Conservation (phyloP, 2,113 vertebrate genomes). For the Mohoua ochrocephala region DNA sequence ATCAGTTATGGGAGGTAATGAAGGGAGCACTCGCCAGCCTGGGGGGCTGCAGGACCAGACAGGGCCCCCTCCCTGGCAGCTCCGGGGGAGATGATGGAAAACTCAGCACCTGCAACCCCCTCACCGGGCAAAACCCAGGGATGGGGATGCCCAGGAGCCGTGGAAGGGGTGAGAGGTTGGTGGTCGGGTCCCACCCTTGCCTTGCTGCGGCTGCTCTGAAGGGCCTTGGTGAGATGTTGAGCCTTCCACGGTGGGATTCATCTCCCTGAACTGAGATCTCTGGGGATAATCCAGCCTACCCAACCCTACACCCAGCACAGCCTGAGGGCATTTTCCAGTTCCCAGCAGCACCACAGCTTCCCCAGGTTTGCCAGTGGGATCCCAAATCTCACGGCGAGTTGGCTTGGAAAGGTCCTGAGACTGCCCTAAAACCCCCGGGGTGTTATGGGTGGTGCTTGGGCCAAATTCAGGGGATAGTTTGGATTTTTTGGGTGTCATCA, state of each 20-base stretch:
- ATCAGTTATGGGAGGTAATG: constrained; percentile 31
- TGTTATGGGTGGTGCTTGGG: accelerated
- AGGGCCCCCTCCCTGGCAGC: neutral
- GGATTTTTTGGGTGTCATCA: neutral
- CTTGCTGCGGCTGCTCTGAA: neutral
- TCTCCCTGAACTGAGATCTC: neutral
- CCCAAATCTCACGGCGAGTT: neutral
- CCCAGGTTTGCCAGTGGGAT: neutral
- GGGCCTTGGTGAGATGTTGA: neutral
- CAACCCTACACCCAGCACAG: neutral
- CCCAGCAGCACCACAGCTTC: neutral
- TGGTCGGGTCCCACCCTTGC: neutral
- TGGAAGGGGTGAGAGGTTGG: neutral
- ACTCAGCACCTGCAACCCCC: accelerated
- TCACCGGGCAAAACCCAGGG: neutral
- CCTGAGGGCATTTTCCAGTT: accelerated
- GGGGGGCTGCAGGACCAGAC: neutral
- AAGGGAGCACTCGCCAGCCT: neutral
- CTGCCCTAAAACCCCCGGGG: neutral
- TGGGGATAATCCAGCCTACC: neutral
- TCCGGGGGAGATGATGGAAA: neutral
- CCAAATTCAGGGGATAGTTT: neutral
- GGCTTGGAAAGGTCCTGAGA: neutral
- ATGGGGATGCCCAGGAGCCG: neutral
- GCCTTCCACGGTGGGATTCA: neutral